Percentiles rank a stretch among this genome's conserved stretches.
These are phyloP conservation scores for Lasioglossum pauxillum DNA, from an alignment of 2,888 invertebrate genomes.

Conservation along the genomic window DNA sequence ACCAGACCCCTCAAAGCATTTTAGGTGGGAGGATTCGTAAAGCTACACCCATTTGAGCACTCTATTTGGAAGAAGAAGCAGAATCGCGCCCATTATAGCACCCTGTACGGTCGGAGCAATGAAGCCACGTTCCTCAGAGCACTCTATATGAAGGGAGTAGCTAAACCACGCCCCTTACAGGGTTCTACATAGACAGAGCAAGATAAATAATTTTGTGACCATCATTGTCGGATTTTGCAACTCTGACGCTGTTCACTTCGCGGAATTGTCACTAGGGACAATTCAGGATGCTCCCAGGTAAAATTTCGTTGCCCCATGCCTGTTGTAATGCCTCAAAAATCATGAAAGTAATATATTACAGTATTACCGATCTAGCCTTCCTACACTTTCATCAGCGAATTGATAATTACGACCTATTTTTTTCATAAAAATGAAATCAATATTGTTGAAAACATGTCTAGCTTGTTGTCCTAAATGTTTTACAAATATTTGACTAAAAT, in stretches of 20 bases:
- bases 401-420: neutral
- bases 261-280: neutral
- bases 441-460: neutral
- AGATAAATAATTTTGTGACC: neutral
- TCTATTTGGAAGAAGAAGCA: neutral
- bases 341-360: neutral
- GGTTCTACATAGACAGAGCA: neutral
- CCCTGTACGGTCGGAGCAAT: neutral
- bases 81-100: neutral
- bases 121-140: neutral
- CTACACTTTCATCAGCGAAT: neutral
- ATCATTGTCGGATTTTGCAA: neutral
- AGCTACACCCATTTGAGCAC: neutral
- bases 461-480: neutral
- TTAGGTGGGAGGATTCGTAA: neutral
- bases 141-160: neutral
- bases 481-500: neutral
- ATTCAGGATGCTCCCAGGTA: neutral
- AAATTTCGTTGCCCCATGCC: neutral
- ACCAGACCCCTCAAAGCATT: neutral
- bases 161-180: neutral
- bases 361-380: neutral
- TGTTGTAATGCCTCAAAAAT: slow-evolving; percentile 7
- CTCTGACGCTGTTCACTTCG: neutral
- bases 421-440: neutral